Conservation (phyloP, 2,113 vertebrate species). For the Petrocephalus zakoni region DNA sequence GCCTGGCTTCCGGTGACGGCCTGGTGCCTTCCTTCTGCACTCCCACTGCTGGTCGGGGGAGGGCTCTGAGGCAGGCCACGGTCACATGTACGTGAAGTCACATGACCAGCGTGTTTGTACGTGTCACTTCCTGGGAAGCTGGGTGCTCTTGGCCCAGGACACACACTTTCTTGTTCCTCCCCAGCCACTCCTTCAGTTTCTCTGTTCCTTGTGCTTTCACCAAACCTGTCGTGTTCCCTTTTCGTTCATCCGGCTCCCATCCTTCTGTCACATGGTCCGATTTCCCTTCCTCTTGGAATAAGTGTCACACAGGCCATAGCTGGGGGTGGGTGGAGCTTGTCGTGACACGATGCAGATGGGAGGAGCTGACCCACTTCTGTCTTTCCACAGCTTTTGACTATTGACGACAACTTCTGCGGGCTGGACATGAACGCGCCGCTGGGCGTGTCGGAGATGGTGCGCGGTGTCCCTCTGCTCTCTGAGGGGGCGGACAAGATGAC, state of each 20-base stretch:
- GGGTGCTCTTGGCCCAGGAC: background rate
- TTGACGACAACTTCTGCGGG: conserved; percentile 96
- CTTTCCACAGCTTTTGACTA: conserved; percentile 79
- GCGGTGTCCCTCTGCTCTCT: conserved; percentile 82
- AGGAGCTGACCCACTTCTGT: background rate
- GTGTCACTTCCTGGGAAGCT: background rate
- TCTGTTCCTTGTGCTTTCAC: background rate
- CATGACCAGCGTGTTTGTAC: background rate
- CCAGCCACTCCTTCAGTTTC: background rate
- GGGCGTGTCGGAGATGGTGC: conserved; percentile 93
- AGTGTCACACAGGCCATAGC: background rate
- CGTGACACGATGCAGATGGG: background rate
- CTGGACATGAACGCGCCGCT: conserved; percentile 97
- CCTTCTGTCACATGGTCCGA: background rate
- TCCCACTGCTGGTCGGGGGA: background rate
- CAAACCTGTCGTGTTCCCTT: background rate
- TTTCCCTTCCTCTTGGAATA: background rate
- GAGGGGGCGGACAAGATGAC: conserved; percentile 91
- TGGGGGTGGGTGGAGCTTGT: background rate
- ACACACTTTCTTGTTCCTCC: background rate
- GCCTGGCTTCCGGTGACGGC: background rate
- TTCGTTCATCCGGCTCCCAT: background rate
- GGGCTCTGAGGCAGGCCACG: background rate
- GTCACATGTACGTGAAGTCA: background rate
- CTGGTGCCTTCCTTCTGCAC: background rate